Conservation (phyloP, 2,797 vertebrate species). For the Chloroceryle amazona region DNA sequence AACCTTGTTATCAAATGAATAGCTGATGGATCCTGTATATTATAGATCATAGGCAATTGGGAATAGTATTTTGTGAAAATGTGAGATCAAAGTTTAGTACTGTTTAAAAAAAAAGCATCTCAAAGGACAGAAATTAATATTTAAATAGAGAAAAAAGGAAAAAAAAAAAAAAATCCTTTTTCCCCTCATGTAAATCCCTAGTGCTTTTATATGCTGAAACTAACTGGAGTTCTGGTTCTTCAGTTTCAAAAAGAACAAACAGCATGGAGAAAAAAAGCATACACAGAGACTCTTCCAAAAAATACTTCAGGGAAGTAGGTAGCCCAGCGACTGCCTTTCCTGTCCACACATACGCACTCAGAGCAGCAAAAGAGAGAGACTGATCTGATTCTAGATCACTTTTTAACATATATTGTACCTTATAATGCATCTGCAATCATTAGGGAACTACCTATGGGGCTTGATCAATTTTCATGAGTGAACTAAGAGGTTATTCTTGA, state of each 20-base stretch:
- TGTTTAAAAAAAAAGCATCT: neutral
- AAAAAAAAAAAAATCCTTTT: neutral
- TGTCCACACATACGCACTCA: neutral
- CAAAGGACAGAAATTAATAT: neutral
- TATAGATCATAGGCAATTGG: neutral
- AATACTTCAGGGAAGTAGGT: neutral
- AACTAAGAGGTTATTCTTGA: neutral
- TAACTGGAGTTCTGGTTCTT: neutral
- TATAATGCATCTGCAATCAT: neutral
- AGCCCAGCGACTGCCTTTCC: neutral
- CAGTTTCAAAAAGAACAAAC: neutral
- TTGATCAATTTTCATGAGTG: neutral
- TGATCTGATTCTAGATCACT: neutral
- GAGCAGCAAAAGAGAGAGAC: neutral
- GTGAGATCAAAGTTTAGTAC: neutral
- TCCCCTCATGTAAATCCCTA: neutral
- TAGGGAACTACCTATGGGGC: neutral
- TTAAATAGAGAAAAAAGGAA: neutral
- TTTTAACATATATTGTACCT: neutral
- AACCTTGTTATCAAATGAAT: neutral
- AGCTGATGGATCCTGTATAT: neutral
- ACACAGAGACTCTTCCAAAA: neutral
- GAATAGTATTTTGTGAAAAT: neutral
- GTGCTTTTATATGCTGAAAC: neutral
- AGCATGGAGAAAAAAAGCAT: neutral